Conservation (phyloP, 2,113 vertebrate species). For the Mohoua ochrocephala region DNA sequence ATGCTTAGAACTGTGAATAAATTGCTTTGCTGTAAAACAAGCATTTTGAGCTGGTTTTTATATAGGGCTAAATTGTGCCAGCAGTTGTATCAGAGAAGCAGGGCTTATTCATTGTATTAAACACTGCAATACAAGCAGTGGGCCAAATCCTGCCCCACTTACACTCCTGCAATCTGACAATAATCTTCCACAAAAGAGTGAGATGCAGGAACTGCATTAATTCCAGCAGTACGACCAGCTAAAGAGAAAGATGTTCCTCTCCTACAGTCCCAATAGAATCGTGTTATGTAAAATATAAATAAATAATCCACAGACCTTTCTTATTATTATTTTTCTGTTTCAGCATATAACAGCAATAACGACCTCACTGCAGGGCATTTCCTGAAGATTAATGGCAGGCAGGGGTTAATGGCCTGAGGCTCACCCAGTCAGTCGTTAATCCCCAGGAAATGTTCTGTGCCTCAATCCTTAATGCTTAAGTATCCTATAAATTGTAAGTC, state of each 20-base stretch:
- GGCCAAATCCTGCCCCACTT: constrained; percentile 28
- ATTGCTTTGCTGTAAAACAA: constrained; percentile 63
- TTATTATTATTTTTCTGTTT: constrained; percentile 22
- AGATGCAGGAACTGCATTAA: neutral
- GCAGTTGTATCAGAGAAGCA: neutral
- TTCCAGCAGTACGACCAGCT: neutral
- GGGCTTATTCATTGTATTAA: neutral
- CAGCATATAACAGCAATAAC: constrained; percentile 31
- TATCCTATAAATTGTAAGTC: constrained; percentile 65
- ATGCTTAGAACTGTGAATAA: constrained; percentile 62
- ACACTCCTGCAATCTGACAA: neutral
- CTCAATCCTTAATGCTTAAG: constrained; percentile 66
- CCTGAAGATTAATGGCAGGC: constrained; percentile 58
- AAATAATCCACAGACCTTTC: constrained; percentile 3
- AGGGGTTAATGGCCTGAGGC: constrained; percentile 62
- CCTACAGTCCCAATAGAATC: neutral
- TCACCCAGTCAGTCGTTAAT: constrained; percentile 61
- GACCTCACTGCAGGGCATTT: constrained; percentile 56
- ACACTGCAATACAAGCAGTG: neutral
- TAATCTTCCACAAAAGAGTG: neutral
- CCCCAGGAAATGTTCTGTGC: constrained; percentile 58
- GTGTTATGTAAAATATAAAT: constrained; percentile 33
- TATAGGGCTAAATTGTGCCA: constrained; percentile 16
- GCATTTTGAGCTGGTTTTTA: constrained; percentile 36
- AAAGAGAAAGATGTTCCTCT: neutral